Conservation (phyloP, 1,140 invertebrate species). For the Neotoxoptera formosana region DNA sequence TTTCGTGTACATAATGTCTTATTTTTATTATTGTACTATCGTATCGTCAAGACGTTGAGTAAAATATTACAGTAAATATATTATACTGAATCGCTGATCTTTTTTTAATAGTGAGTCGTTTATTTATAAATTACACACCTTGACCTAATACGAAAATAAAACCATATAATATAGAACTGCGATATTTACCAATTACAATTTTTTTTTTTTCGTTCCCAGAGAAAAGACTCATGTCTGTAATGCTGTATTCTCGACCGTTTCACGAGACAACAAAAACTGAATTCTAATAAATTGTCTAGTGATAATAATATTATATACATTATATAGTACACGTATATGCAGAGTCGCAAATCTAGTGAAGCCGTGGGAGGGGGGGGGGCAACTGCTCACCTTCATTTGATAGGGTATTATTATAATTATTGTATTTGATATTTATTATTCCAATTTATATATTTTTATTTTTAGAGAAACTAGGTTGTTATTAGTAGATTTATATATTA, state of each 20-base stretch:
- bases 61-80: constrained; percentile 6
- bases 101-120: constrained; percentile 5
- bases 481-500: too few relatives aligned
- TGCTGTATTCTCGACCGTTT: neutral
- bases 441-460: too few relatives aligned
- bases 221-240: neutral
- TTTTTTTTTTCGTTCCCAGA: neutral
- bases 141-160: constrained; percentile 32
- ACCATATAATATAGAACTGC: neutral
- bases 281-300: neutral
- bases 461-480: too few relatives aligned
- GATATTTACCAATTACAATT: neutral
- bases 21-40: neutral
- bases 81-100: neutral
- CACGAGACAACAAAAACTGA: neutral
- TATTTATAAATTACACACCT: neutral
- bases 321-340: too few relatives aligned
- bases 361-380: too few relatives aligned
- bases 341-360: too few relatives aligned
- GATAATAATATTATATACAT: neutral
- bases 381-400: too few relatives aligned
- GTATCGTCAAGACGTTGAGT: neutral
- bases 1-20: neutral
- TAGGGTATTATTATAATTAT: too few relatives aligned
- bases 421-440: too few relatives aligned